A percentile compares a stretch with the other conserved stretches of the same genome.
Evolutionary conservation across 1,140 invertebrate genomes (phyloP).

Genomic region (Solenopsis invicta): DNA sequence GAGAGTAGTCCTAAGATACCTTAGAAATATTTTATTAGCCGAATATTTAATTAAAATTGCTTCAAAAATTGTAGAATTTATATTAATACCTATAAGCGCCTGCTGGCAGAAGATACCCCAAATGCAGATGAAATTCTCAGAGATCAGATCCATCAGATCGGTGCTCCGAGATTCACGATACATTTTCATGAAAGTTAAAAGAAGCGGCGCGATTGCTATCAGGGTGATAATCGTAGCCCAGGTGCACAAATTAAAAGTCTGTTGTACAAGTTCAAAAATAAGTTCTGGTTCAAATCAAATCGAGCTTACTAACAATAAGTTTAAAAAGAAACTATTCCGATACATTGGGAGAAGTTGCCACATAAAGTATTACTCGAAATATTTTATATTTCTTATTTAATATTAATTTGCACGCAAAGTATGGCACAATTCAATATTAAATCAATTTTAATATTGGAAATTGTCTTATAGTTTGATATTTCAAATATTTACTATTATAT

Average conservation of each 20-base stretch:
- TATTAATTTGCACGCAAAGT: neutral
- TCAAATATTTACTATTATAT: no score
- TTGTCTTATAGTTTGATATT: no score
- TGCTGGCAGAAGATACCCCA: constrained; percentile 81
- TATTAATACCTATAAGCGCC: constrained; percentile 72
- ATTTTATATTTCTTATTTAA: neutral
- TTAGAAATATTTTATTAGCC: neutral
- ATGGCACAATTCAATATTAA: neutral
- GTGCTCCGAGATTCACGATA: neutral
- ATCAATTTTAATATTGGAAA: no score
- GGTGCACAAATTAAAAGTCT: constrained; percentile 61
- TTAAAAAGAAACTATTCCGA: neutral
- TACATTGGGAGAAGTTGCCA: neutral
- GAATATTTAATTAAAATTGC: neutral
- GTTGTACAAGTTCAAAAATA: constrained; percentile 1
- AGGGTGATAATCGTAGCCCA: constrained; percentile 60
- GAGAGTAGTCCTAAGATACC: neutral
- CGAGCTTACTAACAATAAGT: neutral
- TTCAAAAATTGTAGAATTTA: neutral
- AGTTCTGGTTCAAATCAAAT: neutral
- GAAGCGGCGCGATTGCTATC: constrained; percentile 29
- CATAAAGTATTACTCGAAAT: neutral
- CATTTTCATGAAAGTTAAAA: constrained; percentile 55
- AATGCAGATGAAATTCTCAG: constrained; percentile 69
- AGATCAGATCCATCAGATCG: neutral